A percentile compares a stretch with the other conserved stretches of the same genome.
Conservation (phyloP, 2,888 invertebrate genomes). For the Rhingia campestris region DNA sequence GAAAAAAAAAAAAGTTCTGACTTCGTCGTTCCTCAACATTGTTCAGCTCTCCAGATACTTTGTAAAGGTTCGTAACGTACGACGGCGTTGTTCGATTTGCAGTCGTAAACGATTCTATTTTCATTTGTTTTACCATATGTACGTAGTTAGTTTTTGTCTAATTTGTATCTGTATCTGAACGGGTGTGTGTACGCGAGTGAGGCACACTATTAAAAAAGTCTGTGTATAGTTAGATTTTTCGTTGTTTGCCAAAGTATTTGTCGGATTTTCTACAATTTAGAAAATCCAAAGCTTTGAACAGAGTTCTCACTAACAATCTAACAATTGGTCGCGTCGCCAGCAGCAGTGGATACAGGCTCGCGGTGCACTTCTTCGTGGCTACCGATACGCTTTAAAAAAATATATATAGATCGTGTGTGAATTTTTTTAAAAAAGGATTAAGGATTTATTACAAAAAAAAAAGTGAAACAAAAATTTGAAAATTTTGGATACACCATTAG, state of each 20-base stretch:
- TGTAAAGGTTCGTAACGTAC: constrained; percentile 49
- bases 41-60: constrained; percentile 40
- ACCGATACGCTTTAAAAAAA: constrained; percentile 11
- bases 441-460: constrained; percentile 2
- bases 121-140: constrained; percentile 27
- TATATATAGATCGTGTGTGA: constrained; percentile 30
- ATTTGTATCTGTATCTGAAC: constrained; percentile 50
- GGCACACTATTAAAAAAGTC: constrained; percentile 12
- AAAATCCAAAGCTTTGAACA: constrained; percentile 64
- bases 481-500: not conserved
- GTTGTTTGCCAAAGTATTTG: constrained; percentile 64
- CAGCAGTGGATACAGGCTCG: constrained; percentile 61
- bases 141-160: constrained; percentile 39
- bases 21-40: constrained; percentile 63
- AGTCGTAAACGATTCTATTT: constrained; percentile 40
- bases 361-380: constrained; percentile 42
- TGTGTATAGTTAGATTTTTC: constrained; percentile 25
- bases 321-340: constrained; percentile 72
- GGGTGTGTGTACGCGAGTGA: constrained; percentile 42
- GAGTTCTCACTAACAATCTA: constrained; percentile 70
- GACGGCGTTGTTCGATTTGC: constrained; percentile 40
- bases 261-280: constrained; percentile 50
- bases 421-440: constrained; percentile 13
- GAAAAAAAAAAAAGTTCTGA: constrained; percentile 41
- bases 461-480: constrained; percentile 3